These are phyloP conservation scores for Protobothrops mucrosquamatus DNA, from an alignment of 2,113 vertebrate species.

Conservation along the genomic window DNA sequence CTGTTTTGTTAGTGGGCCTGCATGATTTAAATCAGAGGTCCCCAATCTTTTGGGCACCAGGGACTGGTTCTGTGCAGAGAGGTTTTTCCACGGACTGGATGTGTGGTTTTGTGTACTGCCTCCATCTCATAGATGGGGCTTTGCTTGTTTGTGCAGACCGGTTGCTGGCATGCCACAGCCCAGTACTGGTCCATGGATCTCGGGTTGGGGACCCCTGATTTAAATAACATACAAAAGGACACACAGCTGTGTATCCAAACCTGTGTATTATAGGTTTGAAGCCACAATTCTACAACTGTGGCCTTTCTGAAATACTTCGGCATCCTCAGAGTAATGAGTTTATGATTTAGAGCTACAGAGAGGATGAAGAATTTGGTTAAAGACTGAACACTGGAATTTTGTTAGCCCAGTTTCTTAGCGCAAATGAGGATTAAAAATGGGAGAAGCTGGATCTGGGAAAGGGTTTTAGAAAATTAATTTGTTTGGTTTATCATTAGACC, in stretches of 20 bases:
- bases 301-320: conserved; percentile 31
- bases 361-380: background rate
- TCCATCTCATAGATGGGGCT: too few relatives aligned
- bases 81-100: too few relatives aligned
- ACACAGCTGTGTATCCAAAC: conserved; percentile 30
- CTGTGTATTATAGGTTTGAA: conserved; percentile 48
- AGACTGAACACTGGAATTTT: background rate
- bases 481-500: background rate
- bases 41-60: too few relatives aligned
- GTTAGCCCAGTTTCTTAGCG: background rate
- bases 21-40: conserved; percentile 44
- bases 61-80: too few relatives aligned
- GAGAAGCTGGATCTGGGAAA: background rate
- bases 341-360: conserved; percentile 15
- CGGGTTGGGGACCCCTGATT: conserved; percentile 1
- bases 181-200: too few relatives aligned
- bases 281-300: conserved; percentile 28
- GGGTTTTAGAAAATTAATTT: background rate
- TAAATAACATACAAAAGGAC: conserved; percentile 48
- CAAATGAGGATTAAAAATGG: background rate
- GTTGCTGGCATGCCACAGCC: too few relatives aligned
- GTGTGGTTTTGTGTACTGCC: too few relatives aligned
- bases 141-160: too few relatives aligned
- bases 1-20: conserved; percentile 43
- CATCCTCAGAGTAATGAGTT: conserved; percentile 43